A percentile compares a stretch with the other conserved stretches of the same genome.
phyloP scores from a whole-genome alignment of 2,797 vertebrate species.

The Hypotaenidia philippensis region DNA sequence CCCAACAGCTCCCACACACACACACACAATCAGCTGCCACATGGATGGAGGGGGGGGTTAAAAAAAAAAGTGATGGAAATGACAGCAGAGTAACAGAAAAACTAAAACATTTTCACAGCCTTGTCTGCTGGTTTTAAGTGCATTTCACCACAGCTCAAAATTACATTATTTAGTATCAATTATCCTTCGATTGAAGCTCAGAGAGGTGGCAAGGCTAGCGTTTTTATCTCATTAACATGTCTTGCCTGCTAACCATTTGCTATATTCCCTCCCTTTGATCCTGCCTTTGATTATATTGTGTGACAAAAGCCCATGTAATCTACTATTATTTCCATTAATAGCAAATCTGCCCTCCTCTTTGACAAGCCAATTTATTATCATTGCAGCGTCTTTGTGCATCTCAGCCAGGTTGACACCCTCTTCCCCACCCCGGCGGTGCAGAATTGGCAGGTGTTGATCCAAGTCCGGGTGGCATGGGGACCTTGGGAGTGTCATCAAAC shows the following conservation, averaged over 20 bases:
- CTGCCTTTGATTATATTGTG: slow-evolving; percentile 78
- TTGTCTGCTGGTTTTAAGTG: slow-evolving; percentile 73
- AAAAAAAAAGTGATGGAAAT: neutral
- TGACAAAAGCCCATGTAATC: slow-evolving; percentile 78
- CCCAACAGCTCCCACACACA: slow-evolving; percentile 17
- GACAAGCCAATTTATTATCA: slow-evolving; percentile 81
- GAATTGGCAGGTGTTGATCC: slow-evolving; percentile 66
- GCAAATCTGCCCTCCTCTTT: slow-evolving; percentile 76
- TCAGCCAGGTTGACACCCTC: slow-evolving; percentile 50
- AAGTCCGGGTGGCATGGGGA: neutral
- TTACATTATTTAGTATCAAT: slow-evolving; percentile 78
- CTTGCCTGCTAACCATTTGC: slow-evolving; percentile 79
- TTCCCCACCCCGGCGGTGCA: neutral
- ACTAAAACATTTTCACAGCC: slow-evolving; percentile 61
- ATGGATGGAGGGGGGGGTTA: accelerated
- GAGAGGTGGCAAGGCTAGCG: slow-evolving; percentile 73
- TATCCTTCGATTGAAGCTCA: slow-evolving; percentile 70
- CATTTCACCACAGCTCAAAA: slow-evolving; percentile 69
- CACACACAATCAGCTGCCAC: neutral
- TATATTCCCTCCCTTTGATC: slow-evolving; percentile 81
- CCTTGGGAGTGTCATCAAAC: neutral
- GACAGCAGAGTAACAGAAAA: slow-evolving; percentile 60
- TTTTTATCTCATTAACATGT: slow-evolving; percentile 83
- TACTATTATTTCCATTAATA: slow-evolving; percentile 84
- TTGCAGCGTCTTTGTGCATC: slow-evolving; percentile 61